Percentiles rank a stretch among this genome's conserved stretches.
Conservation (phyloP, 1,140 invertebrate species). For the Drosophila gunungcola region DNA sequence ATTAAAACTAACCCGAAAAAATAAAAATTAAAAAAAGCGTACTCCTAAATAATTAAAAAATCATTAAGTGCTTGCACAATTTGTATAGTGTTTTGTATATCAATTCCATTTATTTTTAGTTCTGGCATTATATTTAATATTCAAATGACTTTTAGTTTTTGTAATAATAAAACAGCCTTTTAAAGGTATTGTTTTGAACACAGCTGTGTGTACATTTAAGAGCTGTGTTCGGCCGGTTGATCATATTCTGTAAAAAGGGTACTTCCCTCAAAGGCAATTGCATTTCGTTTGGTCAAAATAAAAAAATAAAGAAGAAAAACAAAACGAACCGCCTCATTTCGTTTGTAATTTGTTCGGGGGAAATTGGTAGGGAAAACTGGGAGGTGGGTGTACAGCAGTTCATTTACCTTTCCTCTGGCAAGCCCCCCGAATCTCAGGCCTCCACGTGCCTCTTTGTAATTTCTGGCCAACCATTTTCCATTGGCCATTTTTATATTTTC, state of each 20-base stretch:
- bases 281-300: slow-evolving; percentile 39
- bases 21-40: too few relatives aligned
- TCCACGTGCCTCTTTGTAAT: slow-evolving; percentile 66
- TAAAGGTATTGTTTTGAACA: background rate
- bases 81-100: too few relatives aligned
- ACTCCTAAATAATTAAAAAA: too few relatives aligned
- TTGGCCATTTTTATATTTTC: slow-evolving; percentile 77
- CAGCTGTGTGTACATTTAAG: background rate
- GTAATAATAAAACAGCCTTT: too few relatives aligned
- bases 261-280: slow-evolving; percentile 49
- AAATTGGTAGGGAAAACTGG: slow-evolving; percentile 19
- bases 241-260: slow-evolving; percentile 14
- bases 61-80: too few relatives aligned
- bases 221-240: background rate
- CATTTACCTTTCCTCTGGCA: slow-evolving; percentile 28
- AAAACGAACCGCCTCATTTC: slow-evolving; percentile 62
- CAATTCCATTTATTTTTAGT: too few relatives aligned
- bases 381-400: slow-evolving; percentile 18
- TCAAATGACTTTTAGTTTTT: too few relatives aligned
- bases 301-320: slow-evolving; percentile 10
- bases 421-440: slow-evolving; percentile 10
- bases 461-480: slow-evolving; percentile 76
- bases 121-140: too few relatives aligned
- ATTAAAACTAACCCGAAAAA: too few relatives aligned
- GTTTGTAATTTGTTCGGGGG: slow-evolving; percentile 70